These are phyloP conservation scores for Busseola fusca DNA, from an alignment of 2,888 invertebrate genomes.

Conservation along the genomic window DNA sequence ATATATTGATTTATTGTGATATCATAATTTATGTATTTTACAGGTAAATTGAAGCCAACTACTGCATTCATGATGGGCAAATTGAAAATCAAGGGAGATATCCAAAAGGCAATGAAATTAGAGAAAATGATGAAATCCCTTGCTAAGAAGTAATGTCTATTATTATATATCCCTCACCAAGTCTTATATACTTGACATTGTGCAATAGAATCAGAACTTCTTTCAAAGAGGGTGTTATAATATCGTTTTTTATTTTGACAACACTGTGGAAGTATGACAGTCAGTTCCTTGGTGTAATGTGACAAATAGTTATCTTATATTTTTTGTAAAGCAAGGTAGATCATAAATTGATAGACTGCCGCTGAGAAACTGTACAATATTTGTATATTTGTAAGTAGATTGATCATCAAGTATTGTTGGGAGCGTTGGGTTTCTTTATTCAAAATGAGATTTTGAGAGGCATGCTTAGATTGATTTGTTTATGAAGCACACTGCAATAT, in stretches of 20 bases:
- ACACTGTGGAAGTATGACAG: constrained; percentile 14
- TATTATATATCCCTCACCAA: neutral
- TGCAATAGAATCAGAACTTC: constrained; percentile 45
- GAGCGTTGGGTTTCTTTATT: neutral
- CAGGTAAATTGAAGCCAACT: constrained; percentile 96
- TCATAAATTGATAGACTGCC: constrained; percentile 6
- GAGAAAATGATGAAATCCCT: constrained; percentile 96
- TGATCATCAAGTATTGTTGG: constrained; percentile 4
- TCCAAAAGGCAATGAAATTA: constrained; percentile 98
- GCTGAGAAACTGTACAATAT: constrained; percentile 33
- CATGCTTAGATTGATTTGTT: neutral
- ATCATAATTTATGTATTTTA: neutral
- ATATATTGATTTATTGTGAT: neutral
- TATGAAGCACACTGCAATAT: constrained; percentile 12
- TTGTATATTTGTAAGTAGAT: constrained; percentile 52
- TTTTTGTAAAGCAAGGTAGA: constrained; percentile 21
- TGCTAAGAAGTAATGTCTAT: constrained; percentile 86
- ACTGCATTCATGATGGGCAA: constrained; percentile 99
- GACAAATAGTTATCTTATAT: constrained; percentile 20
- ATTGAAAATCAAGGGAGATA: constrained; percentile 96
- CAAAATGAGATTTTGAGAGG: neutral
- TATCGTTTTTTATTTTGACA: constrained; percentile 25
- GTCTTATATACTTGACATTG: constrained; percentile 21
- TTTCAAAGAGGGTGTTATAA: constrained; percentile 15
- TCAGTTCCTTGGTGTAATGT: constrained; percentile 25